These are phyloP conservation scores for Myopa tessellatipennis DNA, from an alignment of 2,888 invertebrate genomes.

Conservation along the genomic window DNA sequence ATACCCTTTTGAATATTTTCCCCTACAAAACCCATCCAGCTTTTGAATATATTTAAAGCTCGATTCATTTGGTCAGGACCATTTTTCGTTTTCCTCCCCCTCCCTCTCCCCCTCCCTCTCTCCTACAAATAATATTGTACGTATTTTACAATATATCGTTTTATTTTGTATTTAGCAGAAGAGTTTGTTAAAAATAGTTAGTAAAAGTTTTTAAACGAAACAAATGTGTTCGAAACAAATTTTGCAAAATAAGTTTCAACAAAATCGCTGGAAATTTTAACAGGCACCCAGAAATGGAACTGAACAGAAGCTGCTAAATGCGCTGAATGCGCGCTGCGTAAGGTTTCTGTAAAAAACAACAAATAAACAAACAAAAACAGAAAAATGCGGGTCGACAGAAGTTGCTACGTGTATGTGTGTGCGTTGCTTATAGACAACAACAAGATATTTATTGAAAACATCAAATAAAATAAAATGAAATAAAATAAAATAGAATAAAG, in stretches of 20 bases:
- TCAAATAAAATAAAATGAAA: too few species aligned
- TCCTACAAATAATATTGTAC: too few species aligned
- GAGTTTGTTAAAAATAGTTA: conserved; percentile 13
- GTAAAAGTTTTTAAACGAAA: background rate
- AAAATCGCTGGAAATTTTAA: conserved; percentile 15
- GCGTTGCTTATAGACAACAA: too few species aligned
- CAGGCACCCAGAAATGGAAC: conserved; percentile 21
- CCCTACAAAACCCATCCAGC: too few species aligned
- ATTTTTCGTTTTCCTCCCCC: too few species aligned
- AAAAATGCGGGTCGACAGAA: background rate
- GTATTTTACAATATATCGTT: background rate
- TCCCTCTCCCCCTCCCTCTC: too few species aligned
- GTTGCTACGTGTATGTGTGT: background rate
- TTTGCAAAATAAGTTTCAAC: conserved; percentile 33
- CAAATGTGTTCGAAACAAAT: background rate
- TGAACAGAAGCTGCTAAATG: background rate
- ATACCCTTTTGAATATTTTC: too few species aligned
- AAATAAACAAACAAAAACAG: background rate
- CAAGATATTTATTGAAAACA: too few species aligned
- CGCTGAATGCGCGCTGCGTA: background rate
- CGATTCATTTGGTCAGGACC: too few species aligned
- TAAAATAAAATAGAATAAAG: too few species aligned
- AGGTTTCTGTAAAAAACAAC: too few species aligned
- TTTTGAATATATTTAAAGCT: too few species aligned
- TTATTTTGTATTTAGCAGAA: background rate